Evolutionary conservation across 2,113 vertebrate species (phyloP).

Genomic region (Peromyscus polionotus): DNA sequence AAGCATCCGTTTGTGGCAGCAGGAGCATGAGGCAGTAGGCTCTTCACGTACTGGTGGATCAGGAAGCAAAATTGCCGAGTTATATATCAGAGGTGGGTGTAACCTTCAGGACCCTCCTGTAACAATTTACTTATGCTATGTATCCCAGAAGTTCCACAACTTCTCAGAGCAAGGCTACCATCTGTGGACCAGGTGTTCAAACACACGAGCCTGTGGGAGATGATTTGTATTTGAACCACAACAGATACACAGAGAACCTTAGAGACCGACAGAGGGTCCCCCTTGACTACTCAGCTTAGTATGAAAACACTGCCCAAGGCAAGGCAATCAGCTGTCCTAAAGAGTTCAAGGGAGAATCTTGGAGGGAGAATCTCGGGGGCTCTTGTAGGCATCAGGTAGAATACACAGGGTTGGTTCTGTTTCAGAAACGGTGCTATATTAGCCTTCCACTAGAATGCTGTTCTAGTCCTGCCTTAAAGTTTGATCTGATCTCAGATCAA

Average conservation of each 20-base stretch:
- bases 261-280: background rate
- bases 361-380: background rate
- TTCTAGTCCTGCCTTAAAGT: too few species aligned
- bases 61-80: background rate
- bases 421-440: background rate
- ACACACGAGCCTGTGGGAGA: background rate
- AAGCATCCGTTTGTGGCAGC: background rate
- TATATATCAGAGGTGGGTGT: background rate
- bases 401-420: background rate
- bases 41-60: background rate
- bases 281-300: background rate
- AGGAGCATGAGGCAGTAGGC: background rate
- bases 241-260: background rate
- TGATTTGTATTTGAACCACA: background rate
- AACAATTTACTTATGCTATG: background rate
- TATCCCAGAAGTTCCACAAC: background rate
- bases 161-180: background rate
- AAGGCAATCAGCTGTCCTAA: background rate
- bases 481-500: background rate
- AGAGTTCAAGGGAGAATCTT: background rate
- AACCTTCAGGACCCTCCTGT: background rate
- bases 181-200: background rate
- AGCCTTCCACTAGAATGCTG: background rate
- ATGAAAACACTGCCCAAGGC: background rate
- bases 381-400: background rate